phyloP scores from a whole-genome alignment of 2,797 vertebrate genomes.

The Tauraco hartlaubi region DNA sequence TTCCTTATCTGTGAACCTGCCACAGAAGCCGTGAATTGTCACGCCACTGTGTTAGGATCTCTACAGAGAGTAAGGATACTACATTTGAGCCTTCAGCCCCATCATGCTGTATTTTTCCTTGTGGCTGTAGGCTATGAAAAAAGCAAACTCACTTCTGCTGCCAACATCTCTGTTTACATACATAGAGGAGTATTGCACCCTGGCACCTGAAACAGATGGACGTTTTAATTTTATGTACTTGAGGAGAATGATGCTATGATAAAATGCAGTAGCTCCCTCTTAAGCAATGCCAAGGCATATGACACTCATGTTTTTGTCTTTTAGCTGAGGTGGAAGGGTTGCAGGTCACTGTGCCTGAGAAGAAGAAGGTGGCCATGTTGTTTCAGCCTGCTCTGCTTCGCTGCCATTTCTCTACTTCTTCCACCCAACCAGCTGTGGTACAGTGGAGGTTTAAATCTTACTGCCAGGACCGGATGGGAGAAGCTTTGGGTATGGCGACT shows the following conservation, averaged over 20 bases:
- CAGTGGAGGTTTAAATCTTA: conserved; percentile 99
- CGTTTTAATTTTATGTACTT: background rate
- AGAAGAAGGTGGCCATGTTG: conserved; percentile 91
- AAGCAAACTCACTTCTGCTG: background rate
- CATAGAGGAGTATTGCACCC: background rate
- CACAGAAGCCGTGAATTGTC: background rate
- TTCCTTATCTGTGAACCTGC: background rate
- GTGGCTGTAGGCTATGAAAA: background rate
- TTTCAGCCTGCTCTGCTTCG: conserved; percentile 94
- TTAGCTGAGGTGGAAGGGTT: conserved; percentile 83
- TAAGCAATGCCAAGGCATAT: background rate
- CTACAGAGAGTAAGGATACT: background rate
- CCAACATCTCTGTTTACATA: background rate
- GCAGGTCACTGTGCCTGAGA: conserved; percentile 89
- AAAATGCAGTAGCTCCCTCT: background rate
- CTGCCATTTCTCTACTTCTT: conserved; percentile 93
- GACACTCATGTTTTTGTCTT: conserved; percentile 65
- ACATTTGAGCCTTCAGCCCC: background rate
- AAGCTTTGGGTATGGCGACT: conserved; percentile 87
- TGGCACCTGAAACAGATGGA: background rate
- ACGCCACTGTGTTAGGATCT: background rate
- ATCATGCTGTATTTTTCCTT: background rate
- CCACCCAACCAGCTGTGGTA: conserved; percentile 89
- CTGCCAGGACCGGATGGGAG: conserved; percentile 91
- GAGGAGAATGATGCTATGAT: background rate